These are phyloP conservation scores for Pogonomyrmex barbatus DNA, from an alignment of 1,140 invertebrate genomes.

Conservation along the genomic window DNA sequence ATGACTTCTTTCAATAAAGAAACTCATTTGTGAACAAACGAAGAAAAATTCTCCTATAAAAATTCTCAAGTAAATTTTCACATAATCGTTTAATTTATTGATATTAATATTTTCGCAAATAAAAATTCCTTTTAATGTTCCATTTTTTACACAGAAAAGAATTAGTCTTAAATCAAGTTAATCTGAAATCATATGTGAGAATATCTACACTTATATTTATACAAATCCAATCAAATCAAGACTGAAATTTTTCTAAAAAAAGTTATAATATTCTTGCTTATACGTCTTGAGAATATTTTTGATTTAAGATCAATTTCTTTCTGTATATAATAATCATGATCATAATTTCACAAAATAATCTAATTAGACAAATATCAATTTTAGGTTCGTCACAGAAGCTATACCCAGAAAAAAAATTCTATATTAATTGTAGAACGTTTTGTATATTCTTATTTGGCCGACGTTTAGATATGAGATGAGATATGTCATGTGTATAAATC, in stretches of 20 bases:
- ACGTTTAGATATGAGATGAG: conserved; percentile 7
- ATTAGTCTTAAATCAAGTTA: no score
- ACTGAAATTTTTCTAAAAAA: no score
- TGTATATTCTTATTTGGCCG: neutral
- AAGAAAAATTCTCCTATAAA: neutral
- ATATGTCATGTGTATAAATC: neutral
- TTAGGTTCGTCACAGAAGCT: neutral
- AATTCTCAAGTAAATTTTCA: neutral
- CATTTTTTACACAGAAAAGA: neutral
- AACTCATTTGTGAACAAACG: conserved; percentile 19
- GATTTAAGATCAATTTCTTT: neutral
- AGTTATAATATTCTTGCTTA: no score
- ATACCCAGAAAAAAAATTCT: neutral
- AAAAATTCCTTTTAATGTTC: no score
- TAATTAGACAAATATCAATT: neutral
- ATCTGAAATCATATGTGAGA: no score
- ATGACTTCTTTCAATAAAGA: neutral
- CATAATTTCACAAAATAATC: neutral
- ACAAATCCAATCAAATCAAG: no score
- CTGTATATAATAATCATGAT: neutral
- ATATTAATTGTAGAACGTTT: neutral
- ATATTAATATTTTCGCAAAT: neutral
- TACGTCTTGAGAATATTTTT: no score
- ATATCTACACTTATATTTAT: no score
- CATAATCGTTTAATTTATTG: neutral